Conservation (phyloP, 1,140 invertebrate genomes). For the Philopotamus ludificatus region DNA sequence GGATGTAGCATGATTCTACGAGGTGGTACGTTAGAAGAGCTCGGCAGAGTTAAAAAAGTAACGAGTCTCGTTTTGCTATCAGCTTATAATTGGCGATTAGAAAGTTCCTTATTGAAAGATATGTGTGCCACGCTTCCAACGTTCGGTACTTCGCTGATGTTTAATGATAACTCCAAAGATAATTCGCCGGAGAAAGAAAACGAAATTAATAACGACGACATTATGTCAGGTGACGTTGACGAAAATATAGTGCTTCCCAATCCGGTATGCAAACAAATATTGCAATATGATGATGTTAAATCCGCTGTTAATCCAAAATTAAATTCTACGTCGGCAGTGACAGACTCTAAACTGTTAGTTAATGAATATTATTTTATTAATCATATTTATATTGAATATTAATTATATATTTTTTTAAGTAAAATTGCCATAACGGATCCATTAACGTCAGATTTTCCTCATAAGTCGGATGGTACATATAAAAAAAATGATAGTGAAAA, state of each 20-base stretch:
- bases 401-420: constrained; percentile 19
- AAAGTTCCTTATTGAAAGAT: constrained; percentile 88
- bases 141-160: constrained; percentile 50
- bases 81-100: constrained; percentile 88
- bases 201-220: constrained; percentile 1
- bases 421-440: constrained; percentile 31
- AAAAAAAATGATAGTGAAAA: constrained; percentile 50
- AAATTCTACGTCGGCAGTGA: too few species aligned
- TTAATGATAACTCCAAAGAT: constrained; percentile 48
- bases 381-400: not conserved
- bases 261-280: too few species aligned
- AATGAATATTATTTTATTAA: not conserved
- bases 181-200: constrained; percentile 37
- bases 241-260: too few species aligned
- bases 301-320: too few species aligned
- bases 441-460: constrained; percentile 9
- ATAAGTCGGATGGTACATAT: constrained; percentile 16
- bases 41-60: constrained; percentile 80
- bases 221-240: not conserved
- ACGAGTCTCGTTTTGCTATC: constrained; percentile 80
- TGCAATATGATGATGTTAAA: too few species aligned
- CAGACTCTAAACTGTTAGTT: constrained; percentile 22
- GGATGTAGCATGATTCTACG: constrained; percentile 88
- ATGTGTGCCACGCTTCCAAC: constrained; percentile 69
- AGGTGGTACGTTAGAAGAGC: constrained; percentile 73